phyloP scores from a whole-genome alignment of 2,113 vertebrate species.

The Oreochromis niloticus region DNA sequence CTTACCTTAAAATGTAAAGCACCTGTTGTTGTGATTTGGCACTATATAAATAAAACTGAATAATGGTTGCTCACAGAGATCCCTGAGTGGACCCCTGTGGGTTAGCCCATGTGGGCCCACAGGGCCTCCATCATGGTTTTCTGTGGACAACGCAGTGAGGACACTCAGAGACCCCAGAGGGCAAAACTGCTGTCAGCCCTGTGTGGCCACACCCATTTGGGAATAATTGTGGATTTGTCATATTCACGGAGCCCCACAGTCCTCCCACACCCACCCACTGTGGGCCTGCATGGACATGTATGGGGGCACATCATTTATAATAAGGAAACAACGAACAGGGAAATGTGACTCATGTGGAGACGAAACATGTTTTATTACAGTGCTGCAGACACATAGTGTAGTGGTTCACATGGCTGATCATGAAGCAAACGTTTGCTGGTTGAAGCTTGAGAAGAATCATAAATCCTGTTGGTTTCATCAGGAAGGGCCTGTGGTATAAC shows the following conservation, averaged over 20 bases:
- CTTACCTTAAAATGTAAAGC: background rate
- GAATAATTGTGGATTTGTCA: too few relatives aligned
- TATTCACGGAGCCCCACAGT: background rate
- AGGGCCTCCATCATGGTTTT: fast-evolving
- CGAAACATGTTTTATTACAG: background rate
- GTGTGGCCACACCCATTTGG: background rate
- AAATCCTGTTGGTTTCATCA: background rate
- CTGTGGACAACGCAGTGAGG: background rate
- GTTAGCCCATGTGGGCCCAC: background rate
- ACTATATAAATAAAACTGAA: background rate
- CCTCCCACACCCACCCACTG: background rate
- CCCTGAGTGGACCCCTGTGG: background rate
- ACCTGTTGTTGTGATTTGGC: background rate
- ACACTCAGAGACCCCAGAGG: background rate
- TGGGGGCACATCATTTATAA: fast-evolving
- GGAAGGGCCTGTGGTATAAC: background rate
- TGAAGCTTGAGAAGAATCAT: background rate
- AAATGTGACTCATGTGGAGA: background rate
- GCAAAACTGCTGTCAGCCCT: background rate
- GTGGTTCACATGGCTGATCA: background rate
- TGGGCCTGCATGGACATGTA: background rate
- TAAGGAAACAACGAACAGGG: background rate
- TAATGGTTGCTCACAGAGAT: background rate
- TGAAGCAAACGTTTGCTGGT: background rate
- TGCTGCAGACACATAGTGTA: background rate